A percentile compares a stretch with the other conserved stretches of the same genome.
These are phyloP conservation scores for Rhorus exstirpatorius DNA, from an alignment of 2,888 invertebrate species.

Conservation along the genomic window DNA sequence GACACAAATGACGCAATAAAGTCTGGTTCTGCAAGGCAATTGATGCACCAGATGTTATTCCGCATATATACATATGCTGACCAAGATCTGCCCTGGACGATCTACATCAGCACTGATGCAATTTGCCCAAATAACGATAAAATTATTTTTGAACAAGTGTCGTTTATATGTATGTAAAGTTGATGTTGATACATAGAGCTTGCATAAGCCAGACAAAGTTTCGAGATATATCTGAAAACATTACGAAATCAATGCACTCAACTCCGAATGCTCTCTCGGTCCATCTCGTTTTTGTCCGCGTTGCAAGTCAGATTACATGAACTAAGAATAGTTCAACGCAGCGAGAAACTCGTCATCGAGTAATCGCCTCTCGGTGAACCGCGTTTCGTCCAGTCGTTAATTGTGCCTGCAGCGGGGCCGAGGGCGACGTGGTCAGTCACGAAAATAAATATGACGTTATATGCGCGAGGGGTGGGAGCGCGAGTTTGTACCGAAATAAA, in stretches of 20 bases:
- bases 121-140: constrained; percentile 42
- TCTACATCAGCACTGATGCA: constrained; percentile 6
- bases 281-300: constrained; percentile 19
- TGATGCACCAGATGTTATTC: constrained; percentile 63
- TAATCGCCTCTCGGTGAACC: constrained; percentile 60
- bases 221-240: constrained; percentile 45
- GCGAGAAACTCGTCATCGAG: constrained; percentile 64
- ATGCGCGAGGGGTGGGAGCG: background rate
- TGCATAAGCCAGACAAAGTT: constrained; percentile 12
- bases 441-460: constrained; percentile 67
- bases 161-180: background rate
- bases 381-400: constrained; percentile 60
- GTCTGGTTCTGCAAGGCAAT: constrained; percentile 25
- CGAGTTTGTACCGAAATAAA: constrained; percentile 52
- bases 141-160: constrained; percentile 5
- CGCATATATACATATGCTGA: constrained; percentile 35
- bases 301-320: constrained; percentile 26
- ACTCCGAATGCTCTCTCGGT: background rate
- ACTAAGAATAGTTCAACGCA: constrained; percentile 63
- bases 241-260: constrained; percentile 30
- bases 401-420: constrained; percentile 41
- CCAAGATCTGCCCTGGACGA: constrained; percentile 47
- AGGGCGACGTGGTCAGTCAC: constrained; percentile 54
- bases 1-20: constrained; percentile 66
- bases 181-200: background rate